Evolutionary conservation across 2,888 invertebrate genomes (phyloP).

Genomic region (Mycalesis mineus): DNA sequence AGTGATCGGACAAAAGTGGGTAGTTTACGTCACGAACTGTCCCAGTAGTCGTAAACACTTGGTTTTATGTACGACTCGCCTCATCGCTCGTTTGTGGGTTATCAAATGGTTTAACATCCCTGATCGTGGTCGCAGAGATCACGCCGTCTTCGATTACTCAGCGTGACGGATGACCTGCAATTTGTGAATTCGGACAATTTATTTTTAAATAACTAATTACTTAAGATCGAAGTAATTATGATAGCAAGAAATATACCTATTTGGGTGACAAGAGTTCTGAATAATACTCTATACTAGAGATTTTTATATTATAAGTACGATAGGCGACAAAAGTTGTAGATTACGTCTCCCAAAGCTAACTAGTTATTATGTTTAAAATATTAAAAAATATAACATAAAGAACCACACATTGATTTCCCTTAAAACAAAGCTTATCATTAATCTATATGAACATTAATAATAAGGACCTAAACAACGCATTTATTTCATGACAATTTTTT

Average conservation of each 20-base stretch:
- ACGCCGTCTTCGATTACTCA: slow-evolving; percentile 27
- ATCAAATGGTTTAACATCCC: slow-evolving; percentile 25
- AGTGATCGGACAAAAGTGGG: slow-evolving; percentile 8
- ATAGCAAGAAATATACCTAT: neutral
- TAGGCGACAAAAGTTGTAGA: no score
- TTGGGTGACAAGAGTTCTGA: no score
- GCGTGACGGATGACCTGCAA: slow-evolving; percentile 26
- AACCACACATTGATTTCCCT: no score
- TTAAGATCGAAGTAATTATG: slow-evolving; percentile 24
- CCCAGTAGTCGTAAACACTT: slow-evolving; percentile 43
- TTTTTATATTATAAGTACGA: no score
- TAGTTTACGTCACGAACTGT: slow-evolving; percentile 20
- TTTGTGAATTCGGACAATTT: slow-evolving; percentile 22
- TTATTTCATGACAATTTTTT: no score
- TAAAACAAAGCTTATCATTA: no score
- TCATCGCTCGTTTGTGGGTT: slow-evolving; percentile 32
- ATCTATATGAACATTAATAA: no score
- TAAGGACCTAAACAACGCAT: no score
- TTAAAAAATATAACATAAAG: no score
- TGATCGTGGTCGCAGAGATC: slow-evolving; percentile 14
- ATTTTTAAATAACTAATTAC: slow-evolving; percentile 1
- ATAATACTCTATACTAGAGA: no score
- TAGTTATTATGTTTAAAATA: no score
- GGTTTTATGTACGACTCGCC: slow-evolving; percentile 48
- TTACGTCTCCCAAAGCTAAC: no score